Evolutionary conservation across 2,113 vertebrate species (phyloP).

Genomic region (Pelecanoides urinatrix): DNA sequence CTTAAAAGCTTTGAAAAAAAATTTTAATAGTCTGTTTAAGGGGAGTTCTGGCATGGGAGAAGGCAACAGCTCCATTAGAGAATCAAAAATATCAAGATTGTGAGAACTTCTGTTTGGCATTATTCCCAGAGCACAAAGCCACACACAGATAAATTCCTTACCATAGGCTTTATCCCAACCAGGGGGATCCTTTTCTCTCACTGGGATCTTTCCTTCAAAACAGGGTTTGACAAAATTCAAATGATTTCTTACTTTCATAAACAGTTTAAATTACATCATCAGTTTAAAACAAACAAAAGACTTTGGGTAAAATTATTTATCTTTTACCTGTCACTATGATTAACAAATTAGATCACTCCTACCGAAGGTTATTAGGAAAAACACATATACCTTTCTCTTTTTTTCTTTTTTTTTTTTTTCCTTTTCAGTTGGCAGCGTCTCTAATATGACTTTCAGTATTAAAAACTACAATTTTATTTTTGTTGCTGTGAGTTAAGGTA

Average conservation of each 20-base stretch:
- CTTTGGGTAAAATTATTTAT: neutral
- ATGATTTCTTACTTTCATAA: neutral
- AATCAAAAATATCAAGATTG: constrained; percentile 63
- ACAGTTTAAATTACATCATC: neutral
- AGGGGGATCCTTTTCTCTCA: constrained; percentile 20
- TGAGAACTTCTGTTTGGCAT: constrained; percentile 74
- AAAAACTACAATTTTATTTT: neutral
- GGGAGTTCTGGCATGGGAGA: constrained; percentile 13
- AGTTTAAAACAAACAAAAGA: neutral
- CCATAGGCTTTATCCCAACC: constrained; percentile 38
- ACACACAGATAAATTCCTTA: constrained; percentile 68
- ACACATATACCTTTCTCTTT: neutral
- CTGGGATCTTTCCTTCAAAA: constrained; percentile 42
- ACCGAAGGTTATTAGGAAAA: neutral
- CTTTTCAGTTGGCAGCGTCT: neutral
- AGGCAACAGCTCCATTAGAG: constrained; percentile 8
- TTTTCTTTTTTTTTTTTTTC: neutral
- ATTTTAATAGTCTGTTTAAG: constrained; percentile 4
- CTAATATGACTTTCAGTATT: neutral
- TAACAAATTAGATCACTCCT: neutral
- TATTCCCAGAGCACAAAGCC: constrained; percentile 66
- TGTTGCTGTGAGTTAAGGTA: neutral
- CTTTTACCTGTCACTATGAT: neutral
- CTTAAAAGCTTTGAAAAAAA: neutral
- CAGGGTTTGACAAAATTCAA: constrained; percentile 38